phyloP scores from a whole-genome alignment of 2,797 vertebrate species.

The Sebastes hopkinsi region DNA sequence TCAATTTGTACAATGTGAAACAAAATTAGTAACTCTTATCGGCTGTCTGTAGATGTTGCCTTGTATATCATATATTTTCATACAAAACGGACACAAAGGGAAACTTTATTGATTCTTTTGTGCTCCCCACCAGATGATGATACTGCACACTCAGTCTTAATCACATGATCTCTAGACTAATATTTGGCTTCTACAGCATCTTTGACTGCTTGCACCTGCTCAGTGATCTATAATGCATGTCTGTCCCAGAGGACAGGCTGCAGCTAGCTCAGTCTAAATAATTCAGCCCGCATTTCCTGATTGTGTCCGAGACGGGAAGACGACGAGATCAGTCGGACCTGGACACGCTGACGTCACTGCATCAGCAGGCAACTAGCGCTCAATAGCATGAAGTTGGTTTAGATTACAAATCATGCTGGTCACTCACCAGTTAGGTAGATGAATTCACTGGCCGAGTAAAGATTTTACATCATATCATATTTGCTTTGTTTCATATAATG shows the following conservation, averaged over 20 bases:
- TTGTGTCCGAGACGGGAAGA: conserved; percentile 14
- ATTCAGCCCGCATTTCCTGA: conserved; percentile 69
- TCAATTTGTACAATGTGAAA: not conserved
- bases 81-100: not conserved
- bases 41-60: not conserved
- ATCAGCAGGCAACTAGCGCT: not conserved
- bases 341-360: not conserved
- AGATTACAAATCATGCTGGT: not conserved
- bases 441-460: not conserved
- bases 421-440: not conserved
- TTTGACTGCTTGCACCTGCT: conserved; percentile 46
- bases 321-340: not conserved
- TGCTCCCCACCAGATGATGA: not conserved
- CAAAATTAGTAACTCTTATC: not conserved
- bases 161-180: conserved; percentile 17
- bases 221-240: conserved; percentile 55
- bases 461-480: not conserved
- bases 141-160: not conserved
- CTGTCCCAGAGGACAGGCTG: conserved; percentile 24
- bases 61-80: not conserved
- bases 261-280: conserved; percentile 59
- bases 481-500: not conserved
- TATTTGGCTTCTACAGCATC: conserved; percentile 19
- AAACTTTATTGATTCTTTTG: not conserved
- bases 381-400: not conserved